Evolutionary conservation across 2,113 vertebrate genomes (phyloP).

Genomic region (Hiodon tergisus): DNA sequence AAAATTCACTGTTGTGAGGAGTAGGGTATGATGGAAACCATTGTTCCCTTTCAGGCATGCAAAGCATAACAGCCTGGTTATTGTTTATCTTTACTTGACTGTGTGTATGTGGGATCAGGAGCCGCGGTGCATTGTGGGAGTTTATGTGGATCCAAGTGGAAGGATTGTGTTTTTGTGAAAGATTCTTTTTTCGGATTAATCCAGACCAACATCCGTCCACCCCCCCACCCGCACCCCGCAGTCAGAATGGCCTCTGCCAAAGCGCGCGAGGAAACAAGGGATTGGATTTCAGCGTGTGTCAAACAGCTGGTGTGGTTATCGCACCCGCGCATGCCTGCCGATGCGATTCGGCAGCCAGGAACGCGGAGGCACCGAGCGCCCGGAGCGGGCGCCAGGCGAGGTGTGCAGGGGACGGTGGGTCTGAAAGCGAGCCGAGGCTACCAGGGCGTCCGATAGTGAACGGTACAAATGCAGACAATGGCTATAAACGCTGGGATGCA

Average conservation of each 20-base stretch:
- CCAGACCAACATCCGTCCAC: slow-evolving; percentile 7
- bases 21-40: not conserved
- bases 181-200: slow-evolving; percentile 6
- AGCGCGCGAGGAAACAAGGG: slow-evolving; percentile 31
- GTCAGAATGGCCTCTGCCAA: slow-evolving; percentile 50
- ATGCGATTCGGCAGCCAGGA: slow-evolving; percentile 49
- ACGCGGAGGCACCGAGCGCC: slow-evolving; percentile 39
- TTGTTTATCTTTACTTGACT: slow-evolving; percentile 7
- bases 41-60: slow-evolving; percentile 11
- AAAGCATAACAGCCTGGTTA: not conserved
- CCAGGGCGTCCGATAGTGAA: too few relatives aligned
- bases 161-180: slow-evolving; percentile 6
- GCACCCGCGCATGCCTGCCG: slow-evolving; percentile 52
- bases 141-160: slow-evolving; percentile 9
- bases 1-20: slow-evolving; percentile 19
- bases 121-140: not conserved
- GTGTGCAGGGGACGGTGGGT: slow-evolving; percentile 13
- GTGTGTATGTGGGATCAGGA: not conserved
- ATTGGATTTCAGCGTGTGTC: slow-evolving; percentile 46
- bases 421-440: not conserved
- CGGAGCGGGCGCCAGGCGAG: slow-evolving; percentile 34
- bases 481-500: too few relatives aligned
- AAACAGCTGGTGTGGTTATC: slow-evolving; percentile 56
- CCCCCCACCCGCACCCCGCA: not conserved
- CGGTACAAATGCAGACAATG: too few relatives aligned